Conservation (phyloP, 2,888 invertebrate species). For the Eulithis testata region DNA sequence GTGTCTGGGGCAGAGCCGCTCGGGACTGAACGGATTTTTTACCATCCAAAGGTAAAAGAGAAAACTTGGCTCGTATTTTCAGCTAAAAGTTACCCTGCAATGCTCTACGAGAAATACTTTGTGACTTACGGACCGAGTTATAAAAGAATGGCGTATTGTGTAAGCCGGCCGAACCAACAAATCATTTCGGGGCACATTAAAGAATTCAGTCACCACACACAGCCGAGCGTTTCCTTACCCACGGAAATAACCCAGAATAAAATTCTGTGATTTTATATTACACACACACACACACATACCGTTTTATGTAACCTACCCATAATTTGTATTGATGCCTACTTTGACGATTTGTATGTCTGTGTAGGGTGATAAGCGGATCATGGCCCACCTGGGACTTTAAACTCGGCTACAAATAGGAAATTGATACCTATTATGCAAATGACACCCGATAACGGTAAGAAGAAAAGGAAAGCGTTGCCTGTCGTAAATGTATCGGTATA, state of each 20-base stretch:
- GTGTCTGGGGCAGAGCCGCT: slow-evolving; percentile 68
- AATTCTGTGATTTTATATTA: slow-evolving; percentile 10
- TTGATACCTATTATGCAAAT: slow-evolving; percentile 12
- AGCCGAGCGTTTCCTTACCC: slow-evolving; percentile 14
- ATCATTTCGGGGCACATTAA: slow-evolving; percentile 62
- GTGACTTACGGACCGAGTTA: slow-evolving; percentile 75
- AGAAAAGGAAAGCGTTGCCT: slow-evolving; percentile 1
- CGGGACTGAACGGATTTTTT: slow-evolving; percentile 72
- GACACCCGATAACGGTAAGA: slow-evolving; percentile 4
- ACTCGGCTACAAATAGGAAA: slow-evolving; percentile 5
- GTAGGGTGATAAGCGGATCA: slow-evolving; percentile 6
- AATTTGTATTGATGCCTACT: slow-evolving; percentile 4
- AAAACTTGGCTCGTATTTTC: slow-evolving; percentile 81
- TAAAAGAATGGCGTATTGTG: slow-evolving; percentile 71
- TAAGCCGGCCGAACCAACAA: slow-evolving; percentile 60
- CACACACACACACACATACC: neutral
- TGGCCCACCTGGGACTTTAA: slow-evolving; percentile 13
- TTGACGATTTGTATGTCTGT: slow-evolving; percentile 9
- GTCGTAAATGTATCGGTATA: neutral
- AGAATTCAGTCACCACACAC: slow-evolving; percentile 51
- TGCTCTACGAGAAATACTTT: slow-evolving; percentile 75
- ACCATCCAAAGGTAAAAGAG: slow-evolving; percentile 69
- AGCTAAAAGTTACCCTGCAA: slow-evolving; percentile 75
- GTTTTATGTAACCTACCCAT: slow-evolving; percentile 6
- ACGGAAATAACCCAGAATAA: slow-evolving; percentile 8